Percentiles rank a stretch among this genome's conserved stretches.
Evolutionary conservation across 2,888 invertebrate species (phyloP).

Genomic region (Cheilosia vulpina): DNA sequence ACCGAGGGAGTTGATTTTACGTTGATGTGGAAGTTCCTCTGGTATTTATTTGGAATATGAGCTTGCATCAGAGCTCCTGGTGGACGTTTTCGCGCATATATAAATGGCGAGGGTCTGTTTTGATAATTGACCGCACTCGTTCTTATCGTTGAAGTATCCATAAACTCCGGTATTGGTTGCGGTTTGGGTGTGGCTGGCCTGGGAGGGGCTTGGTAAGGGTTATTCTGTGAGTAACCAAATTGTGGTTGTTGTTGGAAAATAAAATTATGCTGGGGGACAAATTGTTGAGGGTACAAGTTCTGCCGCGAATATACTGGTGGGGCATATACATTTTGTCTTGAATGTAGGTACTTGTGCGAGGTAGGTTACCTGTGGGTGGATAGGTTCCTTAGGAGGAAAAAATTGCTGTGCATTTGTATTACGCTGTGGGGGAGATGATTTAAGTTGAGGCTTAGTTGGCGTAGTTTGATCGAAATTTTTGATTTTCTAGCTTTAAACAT

Average conservation of each 20-base stretch:
- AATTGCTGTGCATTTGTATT: background rate
- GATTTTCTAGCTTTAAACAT: background rate
- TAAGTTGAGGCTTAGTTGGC: background rate
- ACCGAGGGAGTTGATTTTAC: background rate
- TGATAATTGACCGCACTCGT: slow-evolving; percentile 30
- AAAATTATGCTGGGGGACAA: background rate
- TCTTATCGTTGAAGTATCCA: slow-evolving; percentile 31
- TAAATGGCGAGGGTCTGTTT: slow-evolving; percentile 32
- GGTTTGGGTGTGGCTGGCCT: slow-evolving; percentile 28
- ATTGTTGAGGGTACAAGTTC: background rate
- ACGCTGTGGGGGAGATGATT: background rate
- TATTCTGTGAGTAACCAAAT: background rate
- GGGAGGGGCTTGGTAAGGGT: slow-evolving; percentile 6
- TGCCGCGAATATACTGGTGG: background rate
- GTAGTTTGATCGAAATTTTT: background rate
- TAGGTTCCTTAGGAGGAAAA: background rate
- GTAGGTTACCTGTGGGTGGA: slow-evolving; percentile 21
- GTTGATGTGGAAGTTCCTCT: slow-evolving; percentile 32
- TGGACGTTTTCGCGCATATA: slow-evolving; percentile 36
- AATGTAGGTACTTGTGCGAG: background rate
- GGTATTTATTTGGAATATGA: slow-evolving; percentile 22
- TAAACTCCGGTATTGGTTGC: slow-evolving; percentile 37
- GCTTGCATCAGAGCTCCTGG: slow-evolving; percentile 9
- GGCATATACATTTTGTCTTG: background rate
- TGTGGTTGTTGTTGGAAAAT: slow-evolving; percentile 9